Percentiles rank a stretch among this genome's conserved stretches.
phyloP scores from a whole-genome alignment of 2,113 vertebrate species.

The Hydrolagus affinis region DNA sequence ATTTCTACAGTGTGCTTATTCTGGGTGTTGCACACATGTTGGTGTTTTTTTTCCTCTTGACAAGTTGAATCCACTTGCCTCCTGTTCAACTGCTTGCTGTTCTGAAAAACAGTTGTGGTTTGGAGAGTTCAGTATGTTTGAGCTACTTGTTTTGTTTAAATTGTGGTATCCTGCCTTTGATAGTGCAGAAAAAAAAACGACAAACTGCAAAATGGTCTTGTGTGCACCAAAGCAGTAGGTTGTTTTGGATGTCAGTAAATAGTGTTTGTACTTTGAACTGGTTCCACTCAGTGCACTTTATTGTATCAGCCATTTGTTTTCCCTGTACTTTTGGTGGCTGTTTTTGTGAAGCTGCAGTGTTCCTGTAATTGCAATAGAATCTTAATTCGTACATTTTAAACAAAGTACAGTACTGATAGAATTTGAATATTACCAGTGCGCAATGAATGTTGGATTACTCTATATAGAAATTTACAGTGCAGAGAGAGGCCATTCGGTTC shows the following conservation, averaged over 20 bases:
- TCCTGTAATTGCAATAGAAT: background rate
- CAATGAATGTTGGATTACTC: too few relatives aligned
- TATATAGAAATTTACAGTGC: too few relatives aligned
- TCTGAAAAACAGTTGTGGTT: too few relatives aligned
- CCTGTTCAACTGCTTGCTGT: background rate
- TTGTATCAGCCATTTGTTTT: background rate
- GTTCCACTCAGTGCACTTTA: background rate
- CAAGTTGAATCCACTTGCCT: slow-evolving; percentile 15
- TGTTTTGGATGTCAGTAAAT: background rate
- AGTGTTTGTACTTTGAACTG: background rate
- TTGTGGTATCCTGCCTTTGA: slow-evolving; percentile 24
- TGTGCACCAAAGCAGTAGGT: background rate
- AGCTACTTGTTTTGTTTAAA: slow-evolving; percentile 9
- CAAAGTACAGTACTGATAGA: background rate
- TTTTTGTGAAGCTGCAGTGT: background rate
- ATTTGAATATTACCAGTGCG: background rate
- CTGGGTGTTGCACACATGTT: background rate
- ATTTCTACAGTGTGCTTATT: background rate
- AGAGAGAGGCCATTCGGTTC: too few relatives aligned
- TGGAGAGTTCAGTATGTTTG: background rate
- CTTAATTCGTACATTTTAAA: background rate
- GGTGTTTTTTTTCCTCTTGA: background rate
- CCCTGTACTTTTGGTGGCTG: background rate
- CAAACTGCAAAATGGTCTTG: background rate
- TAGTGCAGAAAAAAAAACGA: background rate